Evolutionary conservation across 2,113 vertebrate genomes (phyloP), one percentile per base, ranked within the genome.

Genomic region (Plecturocebus donacophilus): DNA sequence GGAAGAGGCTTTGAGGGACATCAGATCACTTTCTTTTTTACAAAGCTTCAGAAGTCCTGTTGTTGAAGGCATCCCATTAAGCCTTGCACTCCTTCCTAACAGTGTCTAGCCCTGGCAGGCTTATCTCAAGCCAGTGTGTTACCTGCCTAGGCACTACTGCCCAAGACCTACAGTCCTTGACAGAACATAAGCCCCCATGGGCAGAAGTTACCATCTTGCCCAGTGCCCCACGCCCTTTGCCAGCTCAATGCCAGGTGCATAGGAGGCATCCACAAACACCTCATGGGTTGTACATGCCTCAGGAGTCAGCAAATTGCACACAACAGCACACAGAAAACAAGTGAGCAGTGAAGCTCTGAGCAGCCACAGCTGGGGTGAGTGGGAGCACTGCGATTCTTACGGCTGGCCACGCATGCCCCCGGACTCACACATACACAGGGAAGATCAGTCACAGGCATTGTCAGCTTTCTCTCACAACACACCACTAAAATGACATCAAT

Each of bases 161-260:
- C 20, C 1, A 3, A 70, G 30, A 66, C 70, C 58, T 16, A 1
- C 68, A 13, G 6, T 35, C 54, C 52, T 47, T 52, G 10, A 6
- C 42, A 45, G 61, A 49, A 23, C 5, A 6, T 3, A 84, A 61
- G 76, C 2, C 17, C n/a, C 5, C 0, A 0, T n/a, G 12, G 8
- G 21, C 47, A 54, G 64, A 40, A 54, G 23, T n/a, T 19, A 35
- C 32, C 49, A 0, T 49, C 54, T 49, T 38, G 9, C 20, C 25
- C 20, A 21, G 58, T 4, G 25, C 64, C 49, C 89, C 5, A 16
- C 19, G 14, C n/a, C 54, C 16, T 21, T 64, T n/a, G 56, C 9
- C 58, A 80, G 58, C 70, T 52, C 47, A 45, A 6, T 2, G 17
- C 38, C 82, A 84, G 80, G 17, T 13, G 10, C 40, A 32, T 19